A percentile compares a stretch with the other conserved stretches of the same genome.
phyloP scores from a whole-genome alignment of 2,113 vertebrate species.

The Varanus salvator region DNA sequence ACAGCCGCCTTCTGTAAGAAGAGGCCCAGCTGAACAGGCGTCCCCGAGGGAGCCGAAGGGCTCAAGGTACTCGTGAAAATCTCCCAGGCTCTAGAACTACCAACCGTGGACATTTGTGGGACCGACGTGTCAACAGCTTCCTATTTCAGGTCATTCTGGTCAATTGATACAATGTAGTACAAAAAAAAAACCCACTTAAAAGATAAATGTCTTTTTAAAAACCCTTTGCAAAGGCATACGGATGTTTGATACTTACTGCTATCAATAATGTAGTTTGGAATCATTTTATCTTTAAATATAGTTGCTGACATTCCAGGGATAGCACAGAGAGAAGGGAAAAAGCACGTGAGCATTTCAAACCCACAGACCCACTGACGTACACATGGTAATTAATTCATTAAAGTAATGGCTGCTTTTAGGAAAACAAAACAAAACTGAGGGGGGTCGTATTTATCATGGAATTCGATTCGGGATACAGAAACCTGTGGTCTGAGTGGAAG shows the following conservation, averaged over 20 bases:
- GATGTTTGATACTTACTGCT: slow-evolving; percentile 86
- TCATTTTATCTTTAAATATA: slow-evolving; percentile 92
- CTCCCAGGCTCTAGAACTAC: no score
- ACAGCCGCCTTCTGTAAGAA: not conserved
- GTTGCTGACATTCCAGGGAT: slow-evolving; percentile 83
- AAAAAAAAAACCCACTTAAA: not conserved
- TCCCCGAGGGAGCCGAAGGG: not conserved
- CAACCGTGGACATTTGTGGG: not conserved
- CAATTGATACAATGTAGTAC: not conserved
- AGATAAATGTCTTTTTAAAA: not conserved
- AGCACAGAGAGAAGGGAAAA: slow-evolving; percentile 73
- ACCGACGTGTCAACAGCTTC: not conserved
- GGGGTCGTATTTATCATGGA: not conserved
- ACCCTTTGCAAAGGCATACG: slow-evolving; percentile 3
- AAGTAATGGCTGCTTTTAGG: not conserved
- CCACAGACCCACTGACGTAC: slow-evolving; percentile 54
- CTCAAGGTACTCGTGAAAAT: not conserved
- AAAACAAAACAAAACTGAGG: slow-evolving; percentile 14
- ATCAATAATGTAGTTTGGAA: slow-evolving; percentile 89
- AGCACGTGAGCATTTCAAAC: slow-evolving; percentile 74
- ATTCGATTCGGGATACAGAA: not conserved
- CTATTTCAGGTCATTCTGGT: not conserved
- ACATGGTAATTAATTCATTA: slow-evolving; percentile 2
- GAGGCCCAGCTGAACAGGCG: no score
- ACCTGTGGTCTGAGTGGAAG: not conserved